These are phyloP conservation scores for Nanger granti DNA, from an alignment of 2,113 vertebrate species.

Conservation along the genomic window DNA sequence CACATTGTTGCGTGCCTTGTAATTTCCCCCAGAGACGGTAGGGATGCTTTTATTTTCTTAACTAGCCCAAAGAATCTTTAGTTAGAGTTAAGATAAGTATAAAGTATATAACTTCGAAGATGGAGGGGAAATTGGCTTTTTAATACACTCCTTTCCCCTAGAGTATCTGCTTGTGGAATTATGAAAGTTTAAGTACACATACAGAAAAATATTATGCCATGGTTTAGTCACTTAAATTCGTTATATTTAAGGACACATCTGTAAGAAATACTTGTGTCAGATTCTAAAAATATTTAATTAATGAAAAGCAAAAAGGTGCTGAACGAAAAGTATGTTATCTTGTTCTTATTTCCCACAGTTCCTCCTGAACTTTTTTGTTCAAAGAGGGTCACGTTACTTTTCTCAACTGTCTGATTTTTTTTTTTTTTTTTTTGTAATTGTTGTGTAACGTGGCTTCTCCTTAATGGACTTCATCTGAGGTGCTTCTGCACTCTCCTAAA, in stretches of 20 bases:
- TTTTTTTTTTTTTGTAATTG: not conserved
- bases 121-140: slow-evolving; percentile 24
- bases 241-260: slow-evolving; percentile 54
- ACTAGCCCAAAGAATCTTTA: slow-evolving; percentile 43
- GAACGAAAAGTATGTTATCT: not conserved
- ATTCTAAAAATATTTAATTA: slow-evolving; percentile 61
- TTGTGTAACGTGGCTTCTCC: slow-evolving; percentile 44
- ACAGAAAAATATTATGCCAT: slow-evolving; percentile 20
- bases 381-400: not conserved
- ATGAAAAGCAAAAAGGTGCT: slow-evolving; percentile 67
- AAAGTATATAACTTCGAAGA: slow-evolving; percentile 12
- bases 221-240: slow-evolving; percentile 28
- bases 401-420: not conserved
- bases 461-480: slow-evolving; percentile 59
- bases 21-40: slow-evolving; percentile 67
- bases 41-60: slow-evolving; percentile 64
- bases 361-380: not conserved
- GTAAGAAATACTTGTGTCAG: slow-evolving; percentile 71
- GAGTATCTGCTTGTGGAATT: slow-evolving; percentile 57
- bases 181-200: not conserved
- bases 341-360: not conserved
- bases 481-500: slow-evolving; percentile 73
- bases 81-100: slow-evolving; percentile 44
- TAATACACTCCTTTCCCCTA: slow-evolving; percentile 6
- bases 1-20: slow-evolving; percentile 71